Evolutionary conservation across 2,888 invertebrate genomes (phyloP).

Genomic region (Falcaria lacertinaria): DNA sequence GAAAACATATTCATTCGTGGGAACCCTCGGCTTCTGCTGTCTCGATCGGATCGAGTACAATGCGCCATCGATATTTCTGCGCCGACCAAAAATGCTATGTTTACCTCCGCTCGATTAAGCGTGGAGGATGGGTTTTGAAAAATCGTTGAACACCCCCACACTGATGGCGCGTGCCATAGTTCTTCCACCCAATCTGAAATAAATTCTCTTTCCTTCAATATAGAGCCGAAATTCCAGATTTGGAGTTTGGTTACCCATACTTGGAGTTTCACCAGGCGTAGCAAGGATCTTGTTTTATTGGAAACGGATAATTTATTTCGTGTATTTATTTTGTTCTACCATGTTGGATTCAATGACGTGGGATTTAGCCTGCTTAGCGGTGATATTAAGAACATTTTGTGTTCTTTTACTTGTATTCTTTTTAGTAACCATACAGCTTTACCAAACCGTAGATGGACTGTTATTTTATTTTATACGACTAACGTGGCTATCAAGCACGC

Average conservation of each 20-base stretch:
- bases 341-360: slow-evolving; percentile 64
- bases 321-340: slow-evolving; percentile 70
- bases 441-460: no score
- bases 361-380: slow-evolving; percentile 39
- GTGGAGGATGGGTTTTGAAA: slow-evolving; percentile 63
- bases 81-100: slow-evolving; percentile 69
- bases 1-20: slow-evolving; percentile 67
- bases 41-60: slow-evolving; percentile 49
- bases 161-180: slow-evolving; percentile 48
- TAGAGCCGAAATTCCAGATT: slow-evolving; percentile 29
- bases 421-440: no score
- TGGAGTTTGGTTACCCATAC: slow-evolving; percentile 19
- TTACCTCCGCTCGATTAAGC: slow-evolving; percentile 75
- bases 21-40: slow-evolving; percentile 45
- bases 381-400: slow-evolving; percentile 27
- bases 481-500: no score
- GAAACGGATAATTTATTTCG: slow-evolving; percentile 75
- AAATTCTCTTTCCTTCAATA: slow-evolving; percentile 16
- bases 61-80: slow-evolving; percentile 62
- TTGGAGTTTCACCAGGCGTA: slow-evolving; percentile 43
- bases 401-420: background rate
- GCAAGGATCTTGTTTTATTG: slow-evolving; percentile 71
- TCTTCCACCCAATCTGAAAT: slow-evolving; percentile 15
- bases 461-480: no score
- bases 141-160: slow-evolving; percentile 49